Evolutionary conservation across 2,797 vertebrate genomes (phyloP).

Genomic region (Acanthis flammea): DNA sequence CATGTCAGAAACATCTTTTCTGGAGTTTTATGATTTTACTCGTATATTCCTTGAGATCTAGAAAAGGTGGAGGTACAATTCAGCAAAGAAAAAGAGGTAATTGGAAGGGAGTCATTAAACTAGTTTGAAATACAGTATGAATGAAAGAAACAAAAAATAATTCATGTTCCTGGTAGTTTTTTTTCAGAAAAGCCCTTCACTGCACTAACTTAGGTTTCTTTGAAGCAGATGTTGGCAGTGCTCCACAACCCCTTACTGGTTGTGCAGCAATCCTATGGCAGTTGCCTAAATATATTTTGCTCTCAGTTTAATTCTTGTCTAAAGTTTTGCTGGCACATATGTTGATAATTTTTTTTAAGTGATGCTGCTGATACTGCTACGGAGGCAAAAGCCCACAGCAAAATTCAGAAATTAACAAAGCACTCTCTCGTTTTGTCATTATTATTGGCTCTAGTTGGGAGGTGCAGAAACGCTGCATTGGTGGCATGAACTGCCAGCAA

Average conservation of each 20-base stretch:
- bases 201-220: neutral
- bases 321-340: neutral
- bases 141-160: neutral
- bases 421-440: accelerated
- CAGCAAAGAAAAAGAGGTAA: neutral
- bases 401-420: neutral
- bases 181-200: neutral
- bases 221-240: neutral
- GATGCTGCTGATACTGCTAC: neutral
- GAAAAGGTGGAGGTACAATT: neutral
- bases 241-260: neutral
- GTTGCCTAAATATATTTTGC: neutral
- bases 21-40: neutral
- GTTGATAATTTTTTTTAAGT: neutral
- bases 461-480: neutral
- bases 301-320: neutral
- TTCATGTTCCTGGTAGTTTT: neutral
- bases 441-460: neutral
- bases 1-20: neutral
- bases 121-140: neutral
- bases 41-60: neutral
- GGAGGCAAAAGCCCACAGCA: neutral
- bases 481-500: neutral
- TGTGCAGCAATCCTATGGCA: neutral
- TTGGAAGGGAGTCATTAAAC: neutral